These are phyloP conservation scores for Anhinga anhinga DNA, from an alignment of 2,113 vertebrate species.

Conservation along the genomic window DNA sequence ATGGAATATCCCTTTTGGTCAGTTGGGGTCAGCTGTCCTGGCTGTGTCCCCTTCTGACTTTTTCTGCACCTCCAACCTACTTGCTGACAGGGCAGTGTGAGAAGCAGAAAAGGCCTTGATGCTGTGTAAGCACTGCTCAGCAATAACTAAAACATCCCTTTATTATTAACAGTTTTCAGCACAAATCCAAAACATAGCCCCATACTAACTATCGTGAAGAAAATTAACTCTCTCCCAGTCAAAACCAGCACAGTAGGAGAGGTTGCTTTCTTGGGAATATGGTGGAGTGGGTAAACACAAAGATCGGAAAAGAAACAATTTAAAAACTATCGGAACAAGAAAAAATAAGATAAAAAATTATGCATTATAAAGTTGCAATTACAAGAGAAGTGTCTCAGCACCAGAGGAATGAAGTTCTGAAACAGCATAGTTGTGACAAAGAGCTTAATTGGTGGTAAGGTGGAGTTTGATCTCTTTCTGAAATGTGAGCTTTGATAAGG, in stretches of 20 bases:
- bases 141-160: background rate
- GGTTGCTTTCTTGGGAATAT: background rate
- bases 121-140: background rate
- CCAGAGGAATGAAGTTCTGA: background rate
- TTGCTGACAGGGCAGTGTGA: background rate
- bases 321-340: background rate
- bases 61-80: too few species aligned
- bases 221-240: background rate
- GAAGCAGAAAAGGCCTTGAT: background rate
- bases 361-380: background rate
- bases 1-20: too few species aligned
- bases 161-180: background rate
- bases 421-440: background rate
- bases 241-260: background rate
- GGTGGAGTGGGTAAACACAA: background rate
- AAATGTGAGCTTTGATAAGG: background rate
- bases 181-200: background rate
- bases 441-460: background rate
- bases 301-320: background rate
- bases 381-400: background rate
- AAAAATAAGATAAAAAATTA: background rate
- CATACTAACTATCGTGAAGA: background rate
- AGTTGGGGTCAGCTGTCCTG: too few species aligned
- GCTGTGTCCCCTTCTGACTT: too few species aligned
- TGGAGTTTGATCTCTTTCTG: background rate